phyloP scores from a whole-genome alignment of 2,888 invertebrate genomes.

The Phlogophora meticulosa region DNA sequence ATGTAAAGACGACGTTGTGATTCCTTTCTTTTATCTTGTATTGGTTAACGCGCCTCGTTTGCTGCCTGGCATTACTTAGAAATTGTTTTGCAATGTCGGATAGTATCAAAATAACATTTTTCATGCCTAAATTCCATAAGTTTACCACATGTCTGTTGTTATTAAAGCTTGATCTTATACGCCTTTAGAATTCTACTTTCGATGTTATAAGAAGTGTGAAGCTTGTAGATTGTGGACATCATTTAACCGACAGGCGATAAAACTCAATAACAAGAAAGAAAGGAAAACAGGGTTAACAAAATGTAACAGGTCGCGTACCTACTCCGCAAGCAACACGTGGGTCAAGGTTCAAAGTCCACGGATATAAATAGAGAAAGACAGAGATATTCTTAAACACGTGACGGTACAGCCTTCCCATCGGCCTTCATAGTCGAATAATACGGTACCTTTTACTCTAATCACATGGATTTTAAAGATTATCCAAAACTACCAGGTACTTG shows the following conservation, averaged over 20 bases:
- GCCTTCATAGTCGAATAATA: slow-evolving; percentile 32
- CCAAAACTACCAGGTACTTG: slow-evolving; percentile 13
- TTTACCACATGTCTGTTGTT: too few relatives aligned
- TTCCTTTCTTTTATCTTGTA: slow-evolving; percentile 10
- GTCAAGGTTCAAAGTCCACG: background rate
- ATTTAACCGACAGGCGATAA: background rate
- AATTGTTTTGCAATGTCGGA: too few relatives aligned
- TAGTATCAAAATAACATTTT: too few relatives aligned
- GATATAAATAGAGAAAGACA: slow-evolving; percentile 6
- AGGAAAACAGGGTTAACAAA: background rate
- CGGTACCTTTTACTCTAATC: slow-evolving; percentile 25
- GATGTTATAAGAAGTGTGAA: background rate
- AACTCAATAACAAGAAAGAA: background rate
- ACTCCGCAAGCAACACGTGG: slow-evolving; percentile 37
- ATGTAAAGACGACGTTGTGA: background rate
- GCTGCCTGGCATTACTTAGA: too few relatives aligned
- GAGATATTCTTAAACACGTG: slow-evolving; percentile 22
- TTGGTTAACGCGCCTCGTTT: background rate
- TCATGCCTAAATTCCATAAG: too few relatives aligned
- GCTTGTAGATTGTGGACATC: background rate
- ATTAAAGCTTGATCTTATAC: too few relatives aligned
- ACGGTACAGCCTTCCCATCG: slow-evolving; percentile 18
- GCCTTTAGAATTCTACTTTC: background rate
- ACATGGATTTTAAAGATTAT: slow-evolving; percentile 41
- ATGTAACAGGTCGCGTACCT: slow-evolving; percentile 31